Conservation (phyloP, 2,113 vertebrate species). For the Actenoides hombroni region DNA sequence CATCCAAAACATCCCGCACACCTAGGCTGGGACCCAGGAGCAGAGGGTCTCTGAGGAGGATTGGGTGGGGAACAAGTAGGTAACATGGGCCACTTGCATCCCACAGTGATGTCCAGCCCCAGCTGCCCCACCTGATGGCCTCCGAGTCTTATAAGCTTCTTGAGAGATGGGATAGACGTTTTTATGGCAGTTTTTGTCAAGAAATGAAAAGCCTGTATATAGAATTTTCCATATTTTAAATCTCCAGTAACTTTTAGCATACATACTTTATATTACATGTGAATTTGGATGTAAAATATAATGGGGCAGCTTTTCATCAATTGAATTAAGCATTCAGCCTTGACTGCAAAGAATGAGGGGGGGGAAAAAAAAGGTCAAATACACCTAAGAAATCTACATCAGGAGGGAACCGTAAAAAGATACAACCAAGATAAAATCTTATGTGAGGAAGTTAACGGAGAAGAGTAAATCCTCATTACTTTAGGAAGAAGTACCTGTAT, state of each 20-base stretch:
- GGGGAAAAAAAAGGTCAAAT: neutral
- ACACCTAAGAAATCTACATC: constrained; percentile 6
- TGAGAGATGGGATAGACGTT: neutral
- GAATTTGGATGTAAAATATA: neutral
- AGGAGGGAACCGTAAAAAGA: constrained; percentile 36
- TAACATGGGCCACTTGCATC: neutral
- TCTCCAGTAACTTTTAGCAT: neutral
- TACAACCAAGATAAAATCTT: constrained; percentile 39
- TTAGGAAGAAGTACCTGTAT: neutral
- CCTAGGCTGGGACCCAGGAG: neutral
- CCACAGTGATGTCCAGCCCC: fast-evolving
- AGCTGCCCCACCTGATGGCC: neutral
- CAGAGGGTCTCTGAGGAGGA: neutral
- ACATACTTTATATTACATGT: neutral
- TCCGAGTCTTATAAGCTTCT: neutral
- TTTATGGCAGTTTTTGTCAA: neutral
- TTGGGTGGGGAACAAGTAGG: neutral
- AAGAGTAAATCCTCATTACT: neutral
- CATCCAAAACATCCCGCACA: fast-evolving
- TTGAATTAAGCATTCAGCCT: neutral
- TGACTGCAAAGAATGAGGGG: fast-evolving
- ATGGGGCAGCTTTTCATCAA: neutral
- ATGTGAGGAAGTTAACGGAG: neutral
- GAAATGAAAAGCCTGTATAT: neutral
- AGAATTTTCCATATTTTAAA: neutral